Conservation (phyloP, 2,888 invertebrate genomes). For the Drosophila barbarae region DNA sequence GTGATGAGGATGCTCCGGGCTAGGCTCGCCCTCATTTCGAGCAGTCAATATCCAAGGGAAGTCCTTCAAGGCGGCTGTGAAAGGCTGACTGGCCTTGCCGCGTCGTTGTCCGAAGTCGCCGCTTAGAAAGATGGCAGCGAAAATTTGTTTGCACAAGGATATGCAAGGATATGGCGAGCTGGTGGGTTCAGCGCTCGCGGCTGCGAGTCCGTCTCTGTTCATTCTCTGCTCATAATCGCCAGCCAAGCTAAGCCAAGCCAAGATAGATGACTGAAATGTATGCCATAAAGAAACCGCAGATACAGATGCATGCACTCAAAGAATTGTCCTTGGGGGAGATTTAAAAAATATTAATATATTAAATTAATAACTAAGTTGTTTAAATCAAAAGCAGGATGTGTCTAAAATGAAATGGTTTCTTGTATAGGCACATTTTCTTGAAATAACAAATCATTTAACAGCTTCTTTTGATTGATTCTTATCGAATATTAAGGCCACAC, state of each 20-base stretch:
- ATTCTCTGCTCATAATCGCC: slow-evolving; percentile 51
- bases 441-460: neutral
- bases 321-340: neutral
- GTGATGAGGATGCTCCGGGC: slow-evolving; percentile 31
- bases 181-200: slow-evolving; percentile 75
- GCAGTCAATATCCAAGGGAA: slow-evolving; percentile 56
- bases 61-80: slow-evolving; percentile 63
- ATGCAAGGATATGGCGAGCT: slow-evolving; percentile 54
- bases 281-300: slow-evolving; percentile 44
- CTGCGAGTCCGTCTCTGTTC: slow-evolving; percentile 33
- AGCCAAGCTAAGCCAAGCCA: slow-evolving; percentile 5
- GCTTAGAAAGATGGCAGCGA: slow-evolving; percentile 19
- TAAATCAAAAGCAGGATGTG: neutral
- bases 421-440: neutral
- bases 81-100: slow-evolving; percentile 56
- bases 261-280: slow-evolving; percentile 46
- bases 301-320: slow-evolving; percentile 25
- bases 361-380: neutral
- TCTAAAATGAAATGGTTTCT: neutral
- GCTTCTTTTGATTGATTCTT: neutral
- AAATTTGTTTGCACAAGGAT: slow-evolving; percentile 66
- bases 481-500: neutral
- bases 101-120: slow-evolving; percentile 30
- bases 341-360: neutral
- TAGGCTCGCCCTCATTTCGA: slow-evolving; percentile 42